These are phyloP conservation scores for Hipposideros armiger DNA, from an alignment of 2,113 vertebrate species.

Conservation along the genomic window DNA sequence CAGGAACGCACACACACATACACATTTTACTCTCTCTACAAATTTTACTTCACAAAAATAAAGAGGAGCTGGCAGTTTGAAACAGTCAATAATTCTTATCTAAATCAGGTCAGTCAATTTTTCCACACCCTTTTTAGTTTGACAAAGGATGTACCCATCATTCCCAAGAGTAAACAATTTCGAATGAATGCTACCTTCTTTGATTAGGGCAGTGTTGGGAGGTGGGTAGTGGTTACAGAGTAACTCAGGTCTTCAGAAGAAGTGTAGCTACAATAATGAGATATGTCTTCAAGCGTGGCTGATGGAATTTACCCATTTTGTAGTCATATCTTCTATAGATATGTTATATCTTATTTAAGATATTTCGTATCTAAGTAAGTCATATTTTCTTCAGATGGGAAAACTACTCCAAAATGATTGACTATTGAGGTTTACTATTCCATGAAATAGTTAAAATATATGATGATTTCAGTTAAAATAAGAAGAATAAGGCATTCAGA, in stretches of 20 bases:
- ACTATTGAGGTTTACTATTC: neutral
- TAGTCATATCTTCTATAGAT: neutral
- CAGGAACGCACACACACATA: neutral
- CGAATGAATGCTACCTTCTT: neutral
- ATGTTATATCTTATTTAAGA: neutral
- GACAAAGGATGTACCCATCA: neutral
- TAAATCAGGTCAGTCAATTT: conserved; percentile 38
- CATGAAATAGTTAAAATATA: neutral
- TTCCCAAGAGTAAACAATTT: conserved; percentile 37
- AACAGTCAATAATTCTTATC: conserved; percentile 43
- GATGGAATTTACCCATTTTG: neutral
- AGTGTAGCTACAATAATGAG: neutral
- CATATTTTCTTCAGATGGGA: neutral
- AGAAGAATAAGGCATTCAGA: conserved; percentile 18
- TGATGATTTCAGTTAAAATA: conserved; percentile 35
- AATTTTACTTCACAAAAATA: conserved; percentile 32
- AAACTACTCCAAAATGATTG: conserved; percentile 42
- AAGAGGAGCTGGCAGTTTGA: neutral
- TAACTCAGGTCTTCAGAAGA: conserved; percentile 4
- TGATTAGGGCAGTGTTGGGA: neutral
- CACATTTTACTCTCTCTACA: neutral
- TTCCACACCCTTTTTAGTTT: neutral
- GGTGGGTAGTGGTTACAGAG: neutral
- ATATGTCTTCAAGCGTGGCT: conserved; percentile 38
- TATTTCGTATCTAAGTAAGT: conserved; percentile 7